Base-by-base conservation (phyloP, 2,113 vertebrate genomes). In the Petroica traversi region DNA sequence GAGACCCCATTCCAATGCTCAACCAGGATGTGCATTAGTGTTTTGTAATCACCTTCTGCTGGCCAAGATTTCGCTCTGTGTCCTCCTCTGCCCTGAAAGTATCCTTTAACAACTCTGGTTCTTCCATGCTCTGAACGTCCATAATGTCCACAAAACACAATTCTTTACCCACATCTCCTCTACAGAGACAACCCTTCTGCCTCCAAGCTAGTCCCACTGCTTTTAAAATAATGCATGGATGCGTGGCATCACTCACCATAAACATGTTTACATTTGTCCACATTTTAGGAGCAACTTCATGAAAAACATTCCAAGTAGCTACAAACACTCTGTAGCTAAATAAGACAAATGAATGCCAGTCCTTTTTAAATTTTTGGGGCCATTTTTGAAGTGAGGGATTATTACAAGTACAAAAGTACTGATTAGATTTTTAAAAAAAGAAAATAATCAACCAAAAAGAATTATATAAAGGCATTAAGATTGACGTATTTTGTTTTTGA, bases 231-330 rank as follows among this genome's bases (percentile, higher is more conserved):
- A 51, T 5, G 7, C 3, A 8, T 13, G 49, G 68, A 26, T 22
- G 26, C 0, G 0, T 19, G 13, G 41, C 45, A 34, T 14, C 40
- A 2, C 33, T 61, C 28, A 57, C 31, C 16, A 14, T 31, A 38
- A 68, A 55, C 2, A 2, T 43, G 17, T 31, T 58, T 49, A 25
- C 6, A 6, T 6, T 9, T 20, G 12, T 38, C 67, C 8, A 0
- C 12, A 38, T n/a, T 79, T 87, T 45, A 69, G 33, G 19, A 48
- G 33, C 7, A 86, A 48, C 25, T 41, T 59, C 7, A 48, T 2
- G 7, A 14, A 83, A 83, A 83, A 40, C 16, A 67, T 51, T 29
- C 17, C 14, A 46, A 72, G 28, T 16, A 66, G 36, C 36, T n/a
- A 58, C 75, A 89, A 67, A 86, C 13, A 57, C 4, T 5, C 1